A percentile compares a stretch with the other conserved stretches of the same genome.
phyloP scores from a whole-genome alignment of 2,888 invertebrate species.

The Cantharis rustica region DNA sequence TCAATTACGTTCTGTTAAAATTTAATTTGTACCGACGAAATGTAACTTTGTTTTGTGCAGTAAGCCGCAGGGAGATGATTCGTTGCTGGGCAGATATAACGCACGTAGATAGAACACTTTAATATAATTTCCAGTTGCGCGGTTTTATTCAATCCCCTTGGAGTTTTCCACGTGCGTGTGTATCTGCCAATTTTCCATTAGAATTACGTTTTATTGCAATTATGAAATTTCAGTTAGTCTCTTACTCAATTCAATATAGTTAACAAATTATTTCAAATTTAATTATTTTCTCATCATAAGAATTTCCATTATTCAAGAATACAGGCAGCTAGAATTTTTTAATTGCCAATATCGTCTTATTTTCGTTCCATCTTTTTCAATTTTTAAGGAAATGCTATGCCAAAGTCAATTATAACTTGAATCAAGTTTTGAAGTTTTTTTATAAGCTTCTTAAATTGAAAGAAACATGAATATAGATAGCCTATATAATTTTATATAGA shows the following conservation, averaged over 20 bases:
- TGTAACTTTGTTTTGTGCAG: slow-evolving; percentile 55
- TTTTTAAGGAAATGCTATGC: too few relatives aligned
- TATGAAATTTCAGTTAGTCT: slow-evolving; percentile 36
- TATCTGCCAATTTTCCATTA: slow-evolving; percentile 50
- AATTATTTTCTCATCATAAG: neutral
- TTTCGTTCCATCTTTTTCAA: neutral
- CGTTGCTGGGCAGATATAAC: slow-evolving; percentile 34
- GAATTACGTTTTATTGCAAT: slow-evolving; percentile 47
- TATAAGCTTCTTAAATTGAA: too few relatives aligned
- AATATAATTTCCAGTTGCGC: slow-evolving; percentile 55
- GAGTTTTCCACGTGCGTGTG: slow-evolving; percentile 52
- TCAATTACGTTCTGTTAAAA: slow-evolving; percentile 57
- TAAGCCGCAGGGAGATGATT: slow-evolving; percentile 50
- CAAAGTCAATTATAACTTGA: too few relatives aligned
- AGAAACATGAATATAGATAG: too few relatives aligned
- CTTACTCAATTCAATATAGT: neutral
- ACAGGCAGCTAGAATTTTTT: neutral
- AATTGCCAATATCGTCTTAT: neutral
- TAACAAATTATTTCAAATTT: neutral
- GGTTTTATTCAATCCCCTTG: slow-evolving; percentile 53
- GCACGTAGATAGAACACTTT: slow-evolving; percentile 45
- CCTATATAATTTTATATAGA: too few relatives aligned
- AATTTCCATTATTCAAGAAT: neutral
- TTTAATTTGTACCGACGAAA: slow-evolving; percentile 56
- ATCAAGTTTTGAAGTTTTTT: too few relatives aligned